Conservation (phyloP, 2,113 vertebrate genomes). For the Uria aalge region DNA sequence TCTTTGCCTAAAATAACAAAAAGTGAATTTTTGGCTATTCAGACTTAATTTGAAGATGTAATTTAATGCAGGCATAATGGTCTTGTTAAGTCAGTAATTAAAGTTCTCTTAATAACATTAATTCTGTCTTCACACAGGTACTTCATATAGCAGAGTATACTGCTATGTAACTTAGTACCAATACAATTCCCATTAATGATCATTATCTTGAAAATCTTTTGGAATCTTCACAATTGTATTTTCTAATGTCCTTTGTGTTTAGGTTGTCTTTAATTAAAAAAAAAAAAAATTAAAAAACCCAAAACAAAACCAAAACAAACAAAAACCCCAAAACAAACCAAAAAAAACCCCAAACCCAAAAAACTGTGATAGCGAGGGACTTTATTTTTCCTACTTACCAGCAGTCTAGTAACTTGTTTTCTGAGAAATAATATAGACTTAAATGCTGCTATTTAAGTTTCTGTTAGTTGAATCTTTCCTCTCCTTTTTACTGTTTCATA, state of each 20-base stretch:
- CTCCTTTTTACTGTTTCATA: neutral
- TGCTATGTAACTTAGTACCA: neutral
- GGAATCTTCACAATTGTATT: neutral
- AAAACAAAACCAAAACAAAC: neutral
- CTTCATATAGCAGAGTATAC: neutral
- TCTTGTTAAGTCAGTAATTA: neutral
- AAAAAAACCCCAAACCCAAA: neutral
- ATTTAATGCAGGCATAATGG: neutral
- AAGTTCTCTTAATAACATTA: neutral
- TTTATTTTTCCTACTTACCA: neutral
- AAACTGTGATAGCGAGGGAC: neutral
- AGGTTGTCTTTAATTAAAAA: neutral
- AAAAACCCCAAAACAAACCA: neutral
- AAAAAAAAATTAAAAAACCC: neutral
- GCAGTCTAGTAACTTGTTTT: neutral
- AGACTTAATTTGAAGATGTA: neutral
- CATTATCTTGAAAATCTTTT: neutral
- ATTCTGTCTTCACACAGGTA: neutral
- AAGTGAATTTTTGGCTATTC: neutral
- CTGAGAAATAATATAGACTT: neutral
- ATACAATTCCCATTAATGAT: neutral
- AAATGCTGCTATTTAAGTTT: neutral
- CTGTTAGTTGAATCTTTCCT: neutral
- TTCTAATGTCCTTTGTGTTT: neutral
- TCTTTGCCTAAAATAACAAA: neutral